Conservation (phyloP, 1,140 invertebrate species). For the Drosophila tropicalis region DNA sequence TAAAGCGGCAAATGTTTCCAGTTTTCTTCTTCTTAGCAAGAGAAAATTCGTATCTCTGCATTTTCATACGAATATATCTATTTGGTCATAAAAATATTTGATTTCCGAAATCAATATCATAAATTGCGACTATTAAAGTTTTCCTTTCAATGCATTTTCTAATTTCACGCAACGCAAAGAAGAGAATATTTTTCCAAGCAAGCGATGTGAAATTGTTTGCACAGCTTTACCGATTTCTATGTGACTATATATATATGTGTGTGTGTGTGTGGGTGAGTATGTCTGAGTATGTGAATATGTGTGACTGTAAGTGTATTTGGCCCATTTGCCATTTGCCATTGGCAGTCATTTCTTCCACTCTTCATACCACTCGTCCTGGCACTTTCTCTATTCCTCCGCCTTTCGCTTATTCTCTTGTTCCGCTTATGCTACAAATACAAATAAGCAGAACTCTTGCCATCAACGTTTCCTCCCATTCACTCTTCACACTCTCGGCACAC, state of each 20-base stretch:
- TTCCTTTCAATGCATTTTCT: slow-evolving; percentile 11
- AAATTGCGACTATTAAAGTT: slow-evolving; percentile 10
- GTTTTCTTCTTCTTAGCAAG: no score
- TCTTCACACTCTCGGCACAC: not conserved
- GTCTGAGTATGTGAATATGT: slow-evolving; percentile 4
- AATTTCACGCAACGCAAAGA: slow-evolving; percentile 18
- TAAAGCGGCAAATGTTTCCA: no score
- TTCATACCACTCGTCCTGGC: not conserved
- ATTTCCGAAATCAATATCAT: slow-evolving; percentile 4
- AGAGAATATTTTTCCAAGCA: slow-evolving; percentile 21
- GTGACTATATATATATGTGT: slow-evolving; percentile 10
- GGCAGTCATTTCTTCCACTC: slow-evolving; percentile 35
- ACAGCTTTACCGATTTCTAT: slow-evolving; percentile 46
- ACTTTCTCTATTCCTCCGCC: not conserved
- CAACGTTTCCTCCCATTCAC: not conserved
- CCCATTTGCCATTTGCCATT: slow-evolving; percentile 47
- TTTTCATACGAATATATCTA: not conserved
- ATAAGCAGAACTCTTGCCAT: slow-evolving; percentile 34
- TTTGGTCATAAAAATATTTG: not conserved
- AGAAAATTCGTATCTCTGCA: no score
- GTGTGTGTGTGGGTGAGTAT: not conserved
- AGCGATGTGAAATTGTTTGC: slow-evolving; percentile 64
- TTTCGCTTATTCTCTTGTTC: slow-evolving; percentile 14
- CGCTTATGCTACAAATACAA: slow-evolving; percentile 64
- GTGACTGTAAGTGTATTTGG: slow-evolving; percentile 37